Base-by-base conservation (phyloP, 2,113 vertebrate genomes). In the Haliaeetus leucogaster region DNA sequence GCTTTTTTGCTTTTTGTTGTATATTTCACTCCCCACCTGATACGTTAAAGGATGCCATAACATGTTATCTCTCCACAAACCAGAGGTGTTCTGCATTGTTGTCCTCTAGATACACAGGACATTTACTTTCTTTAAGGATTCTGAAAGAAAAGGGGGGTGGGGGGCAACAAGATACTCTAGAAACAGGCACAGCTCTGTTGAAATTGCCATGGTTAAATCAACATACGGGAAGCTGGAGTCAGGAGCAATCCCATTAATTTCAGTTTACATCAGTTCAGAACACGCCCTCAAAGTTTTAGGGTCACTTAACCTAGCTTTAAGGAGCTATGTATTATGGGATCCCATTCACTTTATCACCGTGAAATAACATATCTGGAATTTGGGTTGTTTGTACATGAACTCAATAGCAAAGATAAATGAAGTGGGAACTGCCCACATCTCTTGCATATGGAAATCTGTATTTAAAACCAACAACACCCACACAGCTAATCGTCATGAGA, bases 391-490 rank as follows among this genome's bases (percentile, higher is more conserved):
- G 86, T 68, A 66, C 70, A 58, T 12, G 45, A 87, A 62, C 53
- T 65, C 62, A 48, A 56, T 3, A 56, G 48, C 58, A 84, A 76
- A 79, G 73, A 94, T 27, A 79, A 91, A 95, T 73, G 40, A 91
- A 93, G 84, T 93, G 66, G 77, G 61, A 89, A 50, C 53, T 85
- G 32, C 77, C 70, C 53, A 84, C 91, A 73, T 52, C 73, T 87
- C 91, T 72, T 87, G 77, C 73, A 91, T 93, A 89, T 91, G 86
- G 91, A 96, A 94, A 93, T 89, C 12, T 66, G 68, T 59, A 52
- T 72, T 87, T 86, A 40, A 79, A 89, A 95, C 82, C 87, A 93
- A 85, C 82, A 93, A 96, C 92, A 76, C 91, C 87, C 89, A 95
- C 87, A 76, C 73, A 79, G 87, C 45, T 79, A 58, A 89, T 89